A percentile compares a stretch with the other conserved stretches of the same genome.
These are phyloP conservation scores for Dromas ardeola DNA, from an alignment of 2,113 vertebrate species.

Conservation along the genomic window DNA sequence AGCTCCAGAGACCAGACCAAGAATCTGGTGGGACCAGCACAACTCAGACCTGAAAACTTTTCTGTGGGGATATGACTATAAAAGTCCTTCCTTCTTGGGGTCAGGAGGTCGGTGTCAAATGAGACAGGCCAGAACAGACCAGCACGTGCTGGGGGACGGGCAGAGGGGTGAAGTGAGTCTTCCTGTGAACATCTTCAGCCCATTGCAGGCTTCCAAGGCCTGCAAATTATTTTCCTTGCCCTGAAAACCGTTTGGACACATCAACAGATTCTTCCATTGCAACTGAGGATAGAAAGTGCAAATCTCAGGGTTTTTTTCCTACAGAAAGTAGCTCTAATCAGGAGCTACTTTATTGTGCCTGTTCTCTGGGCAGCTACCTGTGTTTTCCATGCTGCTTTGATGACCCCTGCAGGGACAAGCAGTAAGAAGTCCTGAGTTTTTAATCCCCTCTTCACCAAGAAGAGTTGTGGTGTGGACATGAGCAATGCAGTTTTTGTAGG, in stretches of 20 bases:
- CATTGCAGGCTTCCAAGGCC: not conserved
- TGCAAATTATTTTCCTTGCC: not conserved
- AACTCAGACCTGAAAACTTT: not conserved
- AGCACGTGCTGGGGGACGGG: not conserved
- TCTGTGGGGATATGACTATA: not conserved
- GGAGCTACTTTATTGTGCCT: not conserved
- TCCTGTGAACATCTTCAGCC: not conserved
- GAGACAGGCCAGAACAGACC: not conserved
- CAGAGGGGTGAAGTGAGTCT: not conserved
- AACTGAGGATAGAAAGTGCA: not conserved
- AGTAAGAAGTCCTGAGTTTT: not conserved
- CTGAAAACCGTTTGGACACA: not conserved
- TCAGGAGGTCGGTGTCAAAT: not conserved
- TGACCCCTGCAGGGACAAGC: constrained; percentile 54
- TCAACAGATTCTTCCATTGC: not conserved
- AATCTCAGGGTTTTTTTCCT: not conserved
- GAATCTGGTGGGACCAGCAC: not conserved
- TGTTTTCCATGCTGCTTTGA: not conserved
- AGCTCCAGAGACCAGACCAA: not conserved
- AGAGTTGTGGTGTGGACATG: not conserved
- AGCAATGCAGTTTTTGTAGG: too few relatives aligned
- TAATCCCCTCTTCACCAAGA: not conserved
- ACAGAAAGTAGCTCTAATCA: not conserved
- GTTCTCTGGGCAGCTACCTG: not conserved
- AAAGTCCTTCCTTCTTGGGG: not conserved